phyloP scores from a whole-genome alignment of 2,113 vertebrate genomes.

The Crotophaga sulcirostris region DNA sequence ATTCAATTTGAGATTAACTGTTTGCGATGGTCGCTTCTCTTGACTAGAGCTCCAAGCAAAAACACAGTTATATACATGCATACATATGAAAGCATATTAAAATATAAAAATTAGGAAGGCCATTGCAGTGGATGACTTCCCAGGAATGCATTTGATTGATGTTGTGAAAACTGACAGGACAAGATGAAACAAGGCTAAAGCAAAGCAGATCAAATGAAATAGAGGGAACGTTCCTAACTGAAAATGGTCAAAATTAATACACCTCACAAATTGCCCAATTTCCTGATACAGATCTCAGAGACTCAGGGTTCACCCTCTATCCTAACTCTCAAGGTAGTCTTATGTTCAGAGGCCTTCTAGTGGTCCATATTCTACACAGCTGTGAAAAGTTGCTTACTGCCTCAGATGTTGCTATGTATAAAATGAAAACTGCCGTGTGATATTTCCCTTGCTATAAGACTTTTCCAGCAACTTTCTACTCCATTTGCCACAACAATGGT shows the following conservation, averaged over 20 bases:
- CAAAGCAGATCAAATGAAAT: neutral
- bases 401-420: neutral
- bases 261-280: neutral
- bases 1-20: neutral
- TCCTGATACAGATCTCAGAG: neutral
- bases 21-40: neutral
- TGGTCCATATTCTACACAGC: neutral
- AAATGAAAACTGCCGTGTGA: neutral
- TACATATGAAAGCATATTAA: neutral
- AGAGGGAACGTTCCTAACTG: neutral
- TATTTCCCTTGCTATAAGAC: neutral
- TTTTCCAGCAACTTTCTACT: neutral
- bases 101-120: neutral
- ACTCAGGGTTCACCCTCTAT: neutral
- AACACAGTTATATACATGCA: neutral
- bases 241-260: neutral
- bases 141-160: neutral
- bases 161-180: neutral
- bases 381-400: neutral
- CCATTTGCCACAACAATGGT: neutral
- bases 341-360: neutral
- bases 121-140: neutral
- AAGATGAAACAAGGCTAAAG: neutral
- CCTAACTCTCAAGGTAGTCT: neutral
- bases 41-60: neutral